Evolutionary conservation across 1,140 invertebrate species (phyloP), one percentile per base, ranked within the genome.

Genomic region (Drosophila sp.): DNA sequence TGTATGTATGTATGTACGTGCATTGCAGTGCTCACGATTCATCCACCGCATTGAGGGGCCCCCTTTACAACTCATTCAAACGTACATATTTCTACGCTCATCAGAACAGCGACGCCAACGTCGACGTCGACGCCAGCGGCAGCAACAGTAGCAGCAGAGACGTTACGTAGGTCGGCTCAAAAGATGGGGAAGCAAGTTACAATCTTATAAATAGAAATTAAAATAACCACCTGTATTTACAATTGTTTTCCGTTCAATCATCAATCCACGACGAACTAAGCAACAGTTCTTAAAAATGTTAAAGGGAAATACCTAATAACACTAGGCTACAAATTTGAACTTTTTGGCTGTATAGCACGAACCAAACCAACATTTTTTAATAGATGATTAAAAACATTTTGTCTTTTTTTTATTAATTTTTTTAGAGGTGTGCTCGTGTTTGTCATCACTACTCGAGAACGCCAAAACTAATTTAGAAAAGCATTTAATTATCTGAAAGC

Each of bases 211-310:
- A 78, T 66, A 59, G 64, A 50, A 67, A 73, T 78, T 76, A 76
- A 76, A 87, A 81, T 70, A 57, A 63, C 61, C 87, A 87, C 78
- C 67, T 57, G 82, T 82, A 87, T 87, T 79, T 71, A 73, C 76
- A 82, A 76, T 75, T 50, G 78, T 78, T 78, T 71, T 59, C 67
- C 67, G 59, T 72, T 29, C 75, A 25, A 46, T 67, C 75, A 78
- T 62, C 69, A 78, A 29, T 63, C 78, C 66, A 59, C 27, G 18
- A 34, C 16, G 21, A 51, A 58, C 38, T 45, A 50, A 21, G 9
- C 25, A 7, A 16, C 61, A 53, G 27, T 40, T 41, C 25, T 48
- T 69, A 48, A 58, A 64, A 56, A 32, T 40, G 34, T 77, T 56
- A 4, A 32, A 13, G 5, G n/a, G n/a, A n/a, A n/a, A n/a, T n/a